These are phyloP conservation scores for Prochilodus magdalenae DNA, from an alignment of 2,113 vertebrate genomes.

Conservation along the genomic window DNA sequence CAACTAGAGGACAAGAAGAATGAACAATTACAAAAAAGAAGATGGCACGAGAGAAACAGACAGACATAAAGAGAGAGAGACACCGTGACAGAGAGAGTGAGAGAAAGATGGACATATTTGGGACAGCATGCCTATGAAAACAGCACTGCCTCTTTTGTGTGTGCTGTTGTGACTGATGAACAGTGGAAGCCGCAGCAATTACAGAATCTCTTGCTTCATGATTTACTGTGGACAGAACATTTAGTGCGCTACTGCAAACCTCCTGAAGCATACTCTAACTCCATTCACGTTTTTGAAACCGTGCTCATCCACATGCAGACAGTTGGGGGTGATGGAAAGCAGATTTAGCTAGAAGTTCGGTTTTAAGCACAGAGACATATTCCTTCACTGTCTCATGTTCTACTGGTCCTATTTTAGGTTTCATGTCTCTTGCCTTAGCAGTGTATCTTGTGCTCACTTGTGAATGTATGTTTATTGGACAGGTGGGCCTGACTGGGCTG, in stretches of 20 bases:
- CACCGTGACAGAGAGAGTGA: not conserved
- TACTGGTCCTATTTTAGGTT: not conserved
- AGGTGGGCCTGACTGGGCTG: slow-evolving; percentile 64
- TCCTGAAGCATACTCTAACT: not conserved
- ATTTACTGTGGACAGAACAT: slow-evolving; percentile 14
- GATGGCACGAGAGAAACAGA: not conserved
- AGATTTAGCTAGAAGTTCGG: not conserved
- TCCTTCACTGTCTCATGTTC: not conserved
- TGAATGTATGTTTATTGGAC: slow-evolving; percentile 13
- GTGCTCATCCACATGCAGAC: not conserved
- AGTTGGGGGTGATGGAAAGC: not conserved
- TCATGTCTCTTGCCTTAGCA: not conserved
- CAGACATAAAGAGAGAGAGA: not conserved
- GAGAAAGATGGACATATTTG: slow-evolving; percentile 15
- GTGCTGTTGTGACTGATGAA: not conserved
- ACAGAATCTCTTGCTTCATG: slow-evolving; percentile 27
- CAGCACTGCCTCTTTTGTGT: slow-evolving; percentile 10
- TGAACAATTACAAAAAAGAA: not conserved
- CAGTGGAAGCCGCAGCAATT: not conserved
- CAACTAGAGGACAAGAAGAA: not conserved
- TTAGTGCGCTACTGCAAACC: not conserved
- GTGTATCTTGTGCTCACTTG: not conserved
- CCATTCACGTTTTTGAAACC: not conserved
- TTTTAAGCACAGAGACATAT: not conserved
- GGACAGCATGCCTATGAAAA: slow-evolving; percentile 17